Conservation (phyloP, 2,797 vertebrate species). For the Thamnophis elegans region DNA sequence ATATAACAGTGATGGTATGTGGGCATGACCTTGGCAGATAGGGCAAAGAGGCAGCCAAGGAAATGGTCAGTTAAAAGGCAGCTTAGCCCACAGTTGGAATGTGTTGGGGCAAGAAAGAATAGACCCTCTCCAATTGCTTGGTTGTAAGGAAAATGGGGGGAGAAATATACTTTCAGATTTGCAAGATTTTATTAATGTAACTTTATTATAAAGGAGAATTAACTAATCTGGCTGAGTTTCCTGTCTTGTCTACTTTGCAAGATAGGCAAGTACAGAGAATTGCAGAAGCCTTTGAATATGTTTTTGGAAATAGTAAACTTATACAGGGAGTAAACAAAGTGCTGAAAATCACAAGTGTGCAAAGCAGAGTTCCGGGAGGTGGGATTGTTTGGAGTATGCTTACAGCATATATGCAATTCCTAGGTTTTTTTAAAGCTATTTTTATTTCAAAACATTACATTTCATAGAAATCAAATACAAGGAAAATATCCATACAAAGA, state of each 20-base stretch:
- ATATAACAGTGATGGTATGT: neutral
- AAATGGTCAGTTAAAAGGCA: neutral
- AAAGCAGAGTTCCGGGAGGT: neutral
- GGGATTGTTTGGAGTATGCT: slow-evolving; percentile 1
- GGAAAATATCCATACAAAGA: neutral
- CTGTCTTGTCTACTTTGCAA: neutral
- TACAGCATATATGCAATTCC: neutral
- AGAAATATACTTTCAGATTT: neutral
- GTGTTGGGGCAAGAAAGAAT: neutral
- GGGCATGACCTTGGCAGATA: neutral
- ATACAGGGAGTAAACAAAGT: neutral
- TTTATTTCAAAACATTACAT: neutral
- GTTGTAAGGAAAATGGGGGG: neutral
- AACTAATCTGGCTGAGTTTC: neutral
- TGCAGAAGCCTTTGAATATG: neutral
- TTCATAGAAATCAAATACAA: slow-evolving; percentile 24
- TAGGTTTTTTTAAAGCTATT: neutral
- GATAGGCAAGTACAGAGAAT: neutral
- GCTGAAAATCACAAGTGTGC: neutral
- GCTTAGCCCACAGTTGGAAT: neutral
- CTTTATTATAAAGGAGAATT: neutral
- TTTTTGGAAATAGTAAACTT: neutral
- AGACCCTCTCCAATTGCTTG: neutral
- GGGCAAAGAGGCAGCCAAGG: neutral
- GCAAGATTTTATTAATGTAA: neutral